Base-by-base conservation (phyloP, 2,113 vertebrate species). In the Hyla sarda region DNA sequence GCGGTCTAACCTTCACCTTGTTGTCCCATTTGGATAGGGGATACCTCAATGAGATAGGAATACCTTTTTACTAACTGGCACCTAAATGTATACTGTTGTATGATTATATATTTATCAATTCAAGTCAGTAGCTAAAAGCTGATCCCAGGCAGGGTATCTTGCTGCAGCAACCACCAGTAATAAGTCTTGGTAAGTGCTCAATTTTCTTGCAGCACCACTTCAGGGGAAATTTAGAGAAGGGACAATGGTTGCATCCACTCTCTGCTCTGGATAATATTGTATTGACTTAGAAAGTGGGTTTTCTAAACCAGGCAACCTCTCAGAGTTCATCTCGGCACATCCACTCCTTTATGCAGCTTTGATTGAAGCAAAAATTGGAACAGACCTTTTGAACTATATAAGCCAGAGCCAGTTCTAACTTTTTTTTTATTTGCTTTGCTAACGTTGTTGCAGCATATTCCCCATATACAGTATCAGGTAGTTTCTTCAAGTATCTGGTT, bases 401-500 rank as follows among this genome's bases (percentile, higher is more conserved):
- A 81, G 58, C 34, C 56, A 81, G n/a, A 58, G 37, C 60, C 78
- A 28, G 34, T 62, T 65, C 58, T 47, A 47, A 23, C 14, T 60
- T 81, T 65, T 10, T 77, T 62, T 45, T 5, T n/a, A 13, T 62
- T 81, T 60, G 34, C 19, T 12, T 17, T 79, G 76, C 77, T 76
- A 86, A 82, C 17, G 54, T 41, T 62, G 67, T 81, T 82, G 81
- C 76, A 72, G 77, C 34, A 72, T 86, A 30, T 86, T 65, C 65
- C 84, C 54, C 34, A 45, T 80, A 54, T 54, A 77, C 67, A 37
- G 67, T 71, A 71, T 62, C 75, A 32, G 56, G 41, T 34, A 60
- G 34, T 67, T 56, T 72, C 65, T 50, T 79, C 34, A 54, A 76
- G 84, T 71, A 72, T 82, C 65, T 80, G 84, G 77, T 80, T 86